A percentile compares a stretch with the other conserved stretches of the same genome.
Evolutionary conservation across 2,797 vertebrate genomes (phyloP).

Genomic region (Argya squamiceps): DNA sequence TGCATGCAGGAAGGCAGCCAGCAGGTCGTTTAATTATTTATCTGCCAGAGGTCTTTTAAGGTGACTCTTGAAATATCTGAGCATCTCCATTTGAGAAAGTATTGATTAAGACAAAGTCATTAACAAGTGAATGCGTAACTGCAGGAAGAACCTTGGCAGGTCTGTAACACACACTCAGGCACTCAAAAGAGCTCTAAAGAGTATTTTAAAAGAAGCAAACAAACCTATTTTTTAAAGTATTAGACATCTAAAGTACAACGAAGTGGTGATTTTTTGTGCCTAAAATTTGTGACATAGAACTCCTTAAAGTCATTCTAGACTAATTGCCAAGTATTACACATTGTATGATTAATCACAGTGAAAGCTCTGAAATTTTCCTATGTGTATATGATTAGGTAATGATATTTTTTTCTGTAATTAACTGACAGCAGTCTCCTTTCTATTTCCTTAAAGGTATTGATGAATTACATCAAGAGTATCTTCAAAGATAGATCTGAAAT

Average conservation of each 20-base stretch:
- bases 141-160: constrained; percentile 7
- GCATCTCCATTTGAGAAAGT: constrained; percentile 28
- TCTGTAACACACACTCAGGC: neutral
- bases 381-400: neutral
- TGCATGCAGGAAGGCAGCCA: neutral
- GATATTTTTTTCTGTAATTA: neutral
- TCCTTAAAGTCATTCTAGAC: neutral
- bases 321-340: neutral
- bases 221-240: neutral
- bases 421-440: neutral
- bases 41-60: constrained; percentile 42
- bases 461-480: neutral
- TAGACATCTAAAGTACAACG: neutral
- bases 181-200: neutral
- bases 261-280: neutral
- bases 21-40: constrained; percentile 42
- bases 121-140: constrained; percentile 27
- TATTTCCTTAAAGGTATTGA: neutral
- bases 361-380: neutral
- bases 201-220: neutral
- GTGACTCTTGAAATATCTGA: constrained; percentile 17
- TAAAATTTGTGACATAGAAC: neutral
- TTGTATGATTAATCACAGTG: neutral
- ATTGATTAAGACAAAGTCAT: constrained; percentile 63
- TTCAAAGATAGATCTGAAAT: neutral